phyloP scores from a whole-genome alignment of 2,113 vertebrate species.

The Ciconia boyciana region DNA sequence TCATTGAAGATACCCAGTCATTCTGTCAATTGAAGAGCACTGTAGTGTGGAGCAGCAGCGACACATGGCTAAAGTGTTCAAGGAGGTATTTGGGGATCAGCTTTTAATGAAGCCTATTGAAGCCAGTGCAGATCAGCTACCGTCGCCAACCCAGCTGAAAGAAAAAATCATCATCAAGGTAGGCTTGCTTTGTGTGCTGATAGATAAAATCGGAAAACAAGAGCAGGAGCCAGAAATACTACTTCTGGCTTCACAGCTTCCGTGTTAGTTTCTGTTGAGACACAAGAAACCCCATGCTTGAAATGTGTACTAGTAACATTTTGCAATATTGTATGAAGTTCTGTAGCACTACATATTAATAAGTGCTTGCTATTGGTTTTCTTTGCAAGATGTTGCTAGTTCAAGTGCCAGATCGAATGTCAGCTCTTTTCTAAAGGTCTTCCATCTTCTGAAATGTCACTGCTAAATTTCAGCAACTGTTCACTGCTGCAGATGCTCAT shows the following conservation, averaged over 20 bases:
- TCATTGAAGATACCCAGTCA: conserved; percentile 83
- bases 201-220: background rate
- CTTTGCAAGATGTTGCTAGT: background rate
- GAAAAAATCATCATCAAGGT: conserved; percentile 96
- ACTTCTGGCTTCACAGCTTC: background rate
- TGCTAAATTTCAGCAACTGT: background rate
- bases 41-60: conserved; percentile 92
- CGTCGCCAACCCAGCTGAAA: conserved; percentile 91
- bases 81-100: conserved; percentile 87
- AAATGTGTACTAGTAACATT: background rate
- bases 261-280: background rate
- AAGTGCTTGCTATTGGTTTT: background rate
- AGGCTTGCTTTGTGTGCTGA: background rate
- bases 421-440: background rate
- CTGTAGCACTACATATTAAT: background rate
- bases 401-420: background rate
- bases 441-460: background rate
- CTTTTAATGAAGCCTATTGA: conserved; percentile 85
- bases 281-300: background rate
- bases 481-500: background rate
- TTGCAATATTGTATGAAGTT: background rate
- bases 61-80: conserved; percentile 91
- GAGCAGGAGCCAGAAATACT: background rate
- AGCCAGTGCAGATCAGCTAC: conserved; percentile 90
- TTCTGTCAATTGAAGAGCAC: conserved; percentile 96